Conservation (phyloP, 2,797 vertebrate genomes). For the Sphenopsis melanotis region DNA sequence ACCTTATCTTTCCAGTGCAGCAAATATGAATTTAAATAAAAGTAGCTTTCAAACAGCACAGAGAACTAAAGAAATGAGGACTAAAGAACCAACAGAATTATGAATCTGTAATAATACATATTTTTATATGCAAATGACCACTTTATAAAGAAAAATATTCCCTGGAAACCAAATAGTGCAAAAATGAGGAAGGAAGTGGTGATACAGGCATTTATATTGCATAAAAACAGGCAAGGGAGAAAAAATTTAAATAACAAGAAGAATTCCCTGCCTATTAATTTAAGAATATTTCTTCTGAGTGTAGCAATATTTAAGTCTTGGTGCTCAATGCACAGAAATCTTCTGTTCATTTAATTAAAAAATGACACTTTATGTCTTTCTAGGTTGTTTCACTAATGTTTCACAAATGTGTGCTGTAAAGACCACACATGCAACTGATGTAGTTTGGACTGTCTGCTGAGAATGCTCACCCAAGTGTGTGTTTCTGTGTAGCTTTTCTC, state of each 20-base stretch:
- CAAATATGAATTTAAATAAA: conserved; percentile 51
- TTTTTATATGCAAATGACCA: conserved; percentile 23
- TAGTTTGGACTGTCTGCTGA: not conserved
- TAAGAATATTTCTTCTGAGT: not conserved
- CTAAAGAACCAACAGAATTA: conserved; percentile 25
- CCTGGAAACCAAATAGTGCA: not conserved
- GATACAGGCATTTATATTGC: not conserved
- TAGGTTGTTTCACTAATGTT: not conserved
- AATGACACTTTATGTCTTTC: not conserved
- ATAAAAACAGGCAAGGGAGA: not conserved
- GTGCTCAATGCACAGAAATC: not conserved
- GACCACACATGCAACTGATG: not conserved
- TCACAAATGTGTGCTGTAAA: not conserved
- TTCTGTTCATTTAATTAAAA: not conserved
- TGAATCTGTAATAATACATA: not conserved
- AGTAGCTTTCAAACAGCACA: conserved; percentile 9
- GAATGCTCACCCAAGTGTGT: not conserved
- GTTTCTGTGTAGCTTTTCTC: not conserved
- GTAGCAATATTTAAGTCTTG: not conserved
- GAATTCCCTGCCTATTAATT: not conserved
- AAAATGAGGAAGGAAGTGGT: not conserved
- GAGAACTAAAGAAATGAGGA: not conserved
- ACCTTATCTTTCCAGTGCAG: conserved; percentile 10
- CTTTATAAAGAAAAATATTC: conserved; percentile 11
- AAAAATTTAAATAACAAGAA: not conserved